phyloP scores from a whole-genome alignment of 2,888 invertebrate genomes.

The Strigamia maritima region DNA sequence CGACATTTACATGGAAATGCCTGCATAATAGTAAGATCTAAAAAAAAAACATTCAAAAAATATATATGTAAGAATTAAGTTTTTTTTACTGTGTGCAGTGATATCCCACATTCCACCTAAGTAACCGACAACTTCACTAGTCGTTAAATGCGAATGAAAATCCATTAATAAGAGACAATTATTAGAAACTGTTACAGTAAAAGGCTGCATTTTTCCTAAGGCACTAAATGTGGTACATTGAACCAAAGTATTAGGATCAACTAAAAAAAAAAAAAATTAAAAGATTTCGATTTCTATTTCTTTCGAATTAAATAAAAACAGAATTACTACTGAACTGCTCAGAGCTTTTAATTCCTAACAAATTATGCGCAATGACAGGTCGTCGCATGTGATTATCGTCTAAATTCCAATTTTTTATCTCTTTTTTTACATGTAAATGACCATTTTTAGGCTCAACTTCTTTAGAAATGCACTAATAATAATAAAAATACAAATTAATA shows the following conservation, averaged over 20 bases:
- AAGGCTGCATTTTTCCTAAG: slow-evolving; percentile 87
- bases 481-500: neutral
- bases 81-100: slow-evolving; percentile 79
- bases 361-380: neutral
- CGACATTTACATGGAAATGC: slow-evolving; percentile 80
- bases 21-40: slow-evolving; percentile 80
- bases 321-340: slow-evolving; percentile 10
- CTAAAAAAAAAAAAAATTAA: slow-evolving; percentile 57
- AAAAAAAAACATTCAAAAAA: slow-evolving; percentile 46
- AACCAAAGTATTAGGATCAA: slow-evolving; percentile 82
- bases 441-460: slow-evolving; percentile 38
- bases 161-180: slow-evolving; percentile 79
- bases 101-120: slow-evolving; percentile 93
- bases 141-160: slow-evolving; percentile 90
- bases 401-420: slow-evolving; percentile 46
- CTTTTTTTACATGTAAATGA: neutral
- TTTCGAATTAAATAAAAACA: neutral
- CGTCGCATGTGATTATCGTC: slow-evolving; percentile 47
- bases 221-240: slow-evolving; percentile 84
- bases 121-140: slow-evolving; percentile 92
- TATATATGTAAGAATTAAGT: neutral
- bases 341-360: neutral
- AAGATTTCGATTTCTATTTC: neutral
- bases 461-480: neutral
- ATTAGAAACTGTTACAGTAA: slow-evolving; percentile 78